phyloP scores from a whole-genome alignment of 1,140 invertebrate species.

The Apis florea region DNA sequence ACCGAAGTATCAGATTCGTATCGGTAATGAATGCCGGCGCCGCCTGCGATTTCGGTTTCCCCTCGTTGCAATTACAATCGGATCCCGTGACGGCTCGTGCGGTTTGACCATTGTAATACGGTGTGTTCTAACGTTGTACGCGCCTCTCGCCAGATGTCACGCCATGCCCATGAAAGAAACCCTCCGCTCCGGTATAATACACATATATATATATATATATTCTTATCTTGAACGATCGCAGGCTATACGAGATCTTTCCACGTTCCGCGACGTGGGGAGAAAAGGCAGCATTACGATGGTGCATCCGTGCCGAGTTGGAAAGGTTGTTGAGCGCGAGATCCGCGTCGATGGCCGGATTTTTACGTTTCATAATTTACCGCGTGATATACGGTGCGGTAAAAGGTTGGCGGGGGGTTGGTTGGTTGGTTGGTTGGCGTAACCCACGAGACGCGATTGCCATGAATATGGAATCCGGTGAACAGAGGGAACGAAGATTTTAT shows the following conservation, averaged over 20 bases:
- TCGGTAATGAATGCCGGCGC: slow-evolving; percentile 46
- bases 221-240: slow-evolving; percentile 52
- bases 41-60: neutral
- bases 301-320: neutral
- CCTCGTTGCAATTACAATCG: slow-evolving; percentile 54
- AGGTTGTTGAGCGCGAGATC: neutral
- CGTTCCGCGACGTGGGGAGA: neutral
- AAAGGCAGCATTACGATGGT: too few relatives aligned
- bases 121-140: slow-evolving; percentile 54
- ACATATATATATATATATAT: slow-evolving; percentile 5
- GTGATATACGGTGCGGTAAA: slow-evolving; percentile 37
- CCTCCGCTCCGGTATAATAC: slow-evolving; percentile 50
- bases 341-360: slow-evolving; percentile 32
- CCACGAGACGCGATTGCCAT: slow-evolving; percentile 1
- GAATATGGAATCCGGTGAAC: slow-evolving; percentile 43
- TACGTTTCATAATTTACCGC: slow-evolving; percentile 46
- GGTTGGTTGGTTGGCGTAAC: neutral
- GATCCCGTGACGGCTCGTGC: slow-evolving; percentile 50
- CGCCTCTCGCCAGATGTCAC: slow-evolving; percentile 62
- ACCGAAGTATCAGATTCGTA: slow-evolving; percentile 52
- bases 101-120: slow-evolving; percentile 61
- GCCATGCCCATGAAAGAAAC: slow-evolving; percentile 53
- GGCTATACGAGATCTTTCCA: slow-evolving; percentile 41
- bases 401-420: slow-evolving; percentile 1
- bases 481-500: slow-evolving; percentile 26